A percentile compares a stretch with the other conserved stretches of the same genome.
These are phyloP conservation scores for Kryphioiulus occultus DNA, from an alignment of 2,888 invertebrate species.

Conservation along the genomic window DNA sequence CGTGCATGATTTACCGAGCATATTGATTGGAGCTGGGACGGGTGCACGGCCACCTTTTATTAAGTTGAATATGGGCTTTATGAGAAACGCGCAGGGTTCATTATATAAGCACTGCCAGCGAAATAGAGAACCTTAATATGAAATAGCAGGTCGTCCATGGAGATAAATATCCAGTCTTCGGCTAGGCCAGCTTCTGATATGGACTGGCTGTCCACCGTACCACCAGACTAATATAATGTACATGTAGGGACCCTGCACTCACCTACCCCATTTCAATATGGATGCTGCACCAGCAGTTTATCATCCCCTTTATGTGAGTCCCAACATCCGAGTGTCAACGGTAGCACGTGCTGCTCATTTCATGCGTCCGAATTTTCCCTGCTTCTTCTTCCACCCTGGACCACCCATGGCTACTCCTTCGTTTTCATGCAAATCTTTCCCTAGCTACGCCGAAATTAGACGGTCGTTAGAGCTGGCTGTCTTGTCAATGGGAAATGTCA, in stretches of 20 bases:
- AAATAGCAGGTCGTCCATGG: slow-evolving; percentile 5
- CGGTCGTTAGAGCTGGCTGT: slow-evolving; percentile 14
- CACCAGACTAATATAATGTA: not conserved
- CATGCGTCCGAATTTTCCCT: not conserved
- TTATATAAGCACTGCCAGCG: not conserved
- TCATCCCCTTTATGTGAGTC: not conserved
- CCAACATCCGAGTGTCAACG: not conserved
- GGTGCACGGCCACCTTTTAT: not conserved
- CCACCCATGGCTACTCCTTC: slow-evolving; percentile 42
- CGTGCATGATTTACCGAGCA: not conserved
- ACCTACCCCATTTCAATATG: not conserved
- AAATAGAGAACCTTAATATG: not conserved
- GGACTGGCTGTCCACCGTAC: not conserved
- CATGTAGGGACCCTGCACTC: not conserved
- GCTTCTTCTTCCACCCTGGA: not conserved
- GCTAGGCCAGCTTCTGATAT: not conserved
- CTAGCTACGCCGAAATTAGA: slow-evolving; percentile 21
- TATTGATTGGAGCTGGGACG: not conserved
- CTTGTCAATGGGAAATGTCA: slow-evolving; percentile 25
- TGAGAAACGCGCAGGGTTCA: slow-evolving; percentile 5
- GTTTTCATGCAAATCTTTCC: slow-evolving; percentile 45
- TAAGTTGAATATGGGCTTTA: not conserved
- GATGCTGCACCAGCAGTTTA: not conserved
- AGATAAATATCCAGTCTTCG: not conserved
- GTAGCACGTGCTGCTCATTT: not conserved